Evolutionary conservation across 1,140 invertebrate genomes (phyloP).

Genomic region (Drosophila neocordata): DNA sequence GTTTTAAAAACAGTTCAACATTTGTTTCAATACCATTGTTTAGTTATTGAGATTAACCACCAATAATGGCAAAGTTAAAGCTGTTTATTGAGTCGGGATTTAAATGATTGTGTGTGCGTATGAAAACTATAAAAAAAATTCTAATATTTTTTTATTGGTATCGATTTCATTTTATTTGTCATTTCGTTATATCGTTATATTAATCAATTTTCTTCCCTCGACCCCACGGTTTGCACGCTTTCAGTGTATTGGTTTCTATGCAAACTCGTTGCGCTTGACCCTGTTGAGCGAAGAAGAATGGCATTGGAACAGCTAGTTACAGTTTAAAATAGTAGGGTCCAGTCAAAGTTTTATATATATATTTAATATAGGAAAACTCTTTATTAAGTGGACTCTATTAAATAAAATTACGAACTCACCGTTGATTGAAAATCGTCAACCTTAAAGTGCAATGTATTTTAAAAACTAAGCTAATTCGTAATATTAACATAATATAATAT

Average conservation of each 20-base stretch:
- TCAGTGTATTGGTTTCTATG: neutral
- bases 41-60: too few species aligned
- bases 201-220: neutral
- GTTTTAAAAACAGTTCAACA: too few species aligned
- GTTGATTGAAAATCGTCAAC: neutral
- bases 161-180: neutral
- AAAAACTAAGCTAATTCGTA: too few species aligned
- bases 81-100: too few species aligned
- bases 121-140: too few species aligned
- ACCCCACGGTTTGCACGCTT: neutral
- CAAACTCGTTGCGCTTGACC: constrained; percentile 21
- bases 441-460: too few species aligned
- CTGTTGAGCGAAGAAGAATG: constrained; percentile 6
- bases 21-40: too few species aligned
- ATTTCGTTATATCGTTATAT: neutral
- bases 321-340: neutral
- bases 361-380: neutral
- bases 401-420: neutral
- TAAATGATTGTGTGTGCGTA: too few species aligned
- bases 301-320: neutral
- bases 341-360: neutral
- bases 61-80: too few species aligned
- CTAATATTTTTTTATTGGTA: neutral
- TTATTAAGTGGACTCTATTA: neutral
- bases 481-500: neutral